These are phyloP conservation scores for Caracal caracal DNA, from an alignment of 2,113 vertebrate genomes.

Conservation along the genomic window DNA sequence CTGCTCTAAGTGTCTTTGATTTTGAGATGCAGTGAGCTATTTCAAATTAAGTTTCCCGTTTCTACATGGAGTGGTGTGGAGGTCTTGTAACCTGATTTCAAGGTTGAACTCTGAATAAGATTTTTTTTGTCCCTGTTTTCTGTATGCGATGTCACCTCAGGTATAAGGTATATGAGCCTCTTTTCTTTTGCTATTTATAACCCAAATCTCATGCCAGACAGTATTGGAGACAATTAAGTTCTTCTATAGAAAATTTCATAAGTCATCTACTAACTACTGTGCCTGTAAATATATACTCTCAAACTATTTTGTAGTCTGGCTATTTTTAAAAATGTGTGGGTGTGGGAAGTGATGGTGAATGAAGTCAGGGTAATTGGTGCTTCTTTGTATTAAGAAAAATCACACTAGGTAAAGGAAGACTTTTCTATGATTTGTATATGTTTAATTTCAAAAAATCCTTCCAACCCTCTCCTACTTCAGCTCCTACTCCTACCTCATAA, in stretches of 20 bases:
- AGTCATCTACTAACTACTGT: constrained; percentile 48
- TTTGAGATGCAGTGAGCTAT: constrained; percentile 32
- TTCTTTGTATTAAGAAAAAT: constrained; percentile 68
- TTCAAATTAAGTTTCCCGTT: constrained; percentile 40
- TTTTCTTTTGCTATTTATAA: neutral
- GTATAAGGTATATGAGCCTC: neutral
- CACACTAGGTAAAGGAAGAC: constrained; percentile 1
- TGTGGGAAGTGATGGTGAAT: constrained; percentile 71
- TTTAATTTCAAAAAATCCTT: constrained; percentile 54
- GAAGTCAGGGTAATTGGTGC: constrained; percentile 58
- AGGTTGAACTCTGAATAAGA: neutral
- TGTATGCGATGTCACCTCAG: neutral
- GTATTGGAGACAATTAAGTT: constrained; percentile 15
- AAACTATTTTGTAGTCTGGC: constrained; percentile 57
- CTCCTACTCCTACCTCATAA: constrained; percentile 51
- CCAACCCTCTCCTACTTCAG: neutral
- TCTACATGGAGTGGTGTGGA: neutral
- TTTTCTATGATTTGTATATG: constrained; percentile 43
- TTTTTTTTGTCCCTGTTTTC: neutral
- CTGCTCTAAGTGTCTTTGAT: constrained; percentile 17
- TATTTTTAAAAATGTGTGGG: constrained; percentile 67
- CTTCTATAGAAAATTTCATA: constrained; percentile 15
- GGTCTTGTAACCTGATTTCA: neutral
- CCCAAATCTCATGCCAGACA: neutral
- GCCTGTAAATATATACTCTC: constrained; percentile 50